phyloP scores from a whole-genome alignment of 2,113 vertebrate species.

The Macquaria australasica region DNA sequence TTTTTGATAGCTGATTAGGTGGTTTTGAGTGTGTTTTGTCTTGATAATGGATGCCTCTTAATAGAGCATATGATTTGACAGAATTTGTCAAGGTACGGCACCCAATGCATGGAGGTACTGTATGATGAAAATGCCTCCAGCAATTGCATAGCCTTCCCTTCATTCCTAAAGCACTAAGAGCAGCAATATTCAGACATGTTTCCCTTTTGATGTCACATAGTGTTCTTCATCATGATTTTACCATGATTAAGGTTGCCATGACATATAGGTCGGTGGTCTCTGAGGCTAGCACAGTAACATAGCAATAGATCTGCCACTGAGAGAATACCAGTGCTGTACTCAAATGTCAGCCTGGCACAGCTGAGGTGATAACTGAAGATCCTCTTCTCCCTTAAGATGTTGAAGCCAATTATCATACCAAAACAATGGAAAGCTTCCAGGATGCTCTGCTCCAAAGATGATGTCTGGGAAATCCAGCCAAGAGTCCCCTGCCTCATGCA shows the following conservation, averaged over 20 bases:
- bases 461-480: conserved; percentile 2
- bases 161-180: background rate
- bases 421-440: conserved; percentile 18
- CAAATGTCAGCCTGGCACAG: conserved; percentile 30
- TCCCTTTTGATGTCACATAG: background rate
- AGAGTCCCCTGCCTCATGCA: background rate
- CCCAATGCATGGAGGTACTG: background rate
- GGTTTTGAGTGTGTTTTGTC: background rate
- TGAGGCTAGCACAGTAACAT: background rate
- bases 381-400: conserved; percentile 23
- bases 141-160: background rate
- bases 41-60: background rate
- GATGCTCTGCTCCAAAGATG: background rate
- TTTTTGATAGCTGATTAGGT: background rate
- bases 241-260: conserved; percentile 8
- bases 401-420: conserved; percentile 16
- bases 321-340: conserved; percentile 24
- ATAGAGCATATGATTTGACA: background rate
- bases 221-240: conserved; percentile 2
- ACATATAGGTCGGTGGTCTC: conserved; percentile 4
- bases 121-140: background rate
- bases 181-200: background rate
- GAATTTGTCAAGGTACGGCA: background rate
- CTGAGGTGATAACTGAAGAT: conserved; percentile 36
- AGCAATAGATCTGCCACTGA: conserved; percentile 30